These are phyloP conservation scores for Eidolon helvum DNA, from an alignment of 2,113 vertebrate genomes.

Conservation along the genomic window DNA sequence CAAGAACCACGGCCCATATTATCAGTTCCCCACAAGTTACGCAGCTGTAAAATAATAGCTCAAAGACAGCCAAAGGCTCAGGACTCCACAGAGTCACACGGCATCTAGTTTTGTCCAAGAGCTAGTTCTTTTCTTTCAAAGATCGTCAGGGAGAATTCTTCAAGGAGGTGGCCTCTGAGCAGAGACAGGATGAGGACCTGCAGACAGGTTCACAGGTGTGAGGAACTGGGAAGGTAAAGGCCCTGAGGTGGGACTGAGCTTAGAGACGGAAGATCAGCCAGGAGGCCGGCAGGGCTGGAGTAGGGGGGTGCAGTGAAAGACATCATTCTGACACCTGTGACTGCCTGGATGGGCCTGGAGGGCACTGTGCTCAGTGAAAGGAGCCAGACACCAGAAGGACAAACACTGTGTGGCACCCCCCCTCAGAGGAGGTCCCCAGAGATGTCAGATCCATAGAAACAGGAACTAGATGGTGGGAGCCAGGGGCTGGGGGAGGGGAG, in stretches of 20 bases:
- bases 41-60: neutral
- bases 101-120: neutral
- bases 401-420: too few relatives aligned
- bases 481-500: neutral
- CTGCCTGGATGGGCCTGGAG: neutral
- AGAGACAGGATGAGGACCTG: neutral
- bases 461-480: neutral
- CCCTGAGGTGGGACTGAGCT: neutral
- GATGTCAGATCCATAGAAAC: neutral
- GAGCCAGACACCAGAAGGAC: neutral
- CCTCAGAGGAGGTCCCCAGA: neutral
- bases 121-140: neutral
- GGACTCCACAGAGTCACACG: neutral
- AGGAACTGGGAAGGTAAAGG: neutral
- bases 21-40: neutral
- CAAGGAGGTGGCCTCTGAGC: neutral
- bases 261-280: neutral
- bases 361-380: neutral
- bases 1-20: neutral
- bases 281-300: neutral
- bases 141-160: neutral
- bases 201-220: neutral
- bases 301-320: neutral
- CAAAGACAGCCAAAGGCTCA: neutral
- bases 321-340: neutral